phyloP scores from a whole-genome alignment of 2,797 vertebrate genomes.

The Ceyx erithaca region DNA sequence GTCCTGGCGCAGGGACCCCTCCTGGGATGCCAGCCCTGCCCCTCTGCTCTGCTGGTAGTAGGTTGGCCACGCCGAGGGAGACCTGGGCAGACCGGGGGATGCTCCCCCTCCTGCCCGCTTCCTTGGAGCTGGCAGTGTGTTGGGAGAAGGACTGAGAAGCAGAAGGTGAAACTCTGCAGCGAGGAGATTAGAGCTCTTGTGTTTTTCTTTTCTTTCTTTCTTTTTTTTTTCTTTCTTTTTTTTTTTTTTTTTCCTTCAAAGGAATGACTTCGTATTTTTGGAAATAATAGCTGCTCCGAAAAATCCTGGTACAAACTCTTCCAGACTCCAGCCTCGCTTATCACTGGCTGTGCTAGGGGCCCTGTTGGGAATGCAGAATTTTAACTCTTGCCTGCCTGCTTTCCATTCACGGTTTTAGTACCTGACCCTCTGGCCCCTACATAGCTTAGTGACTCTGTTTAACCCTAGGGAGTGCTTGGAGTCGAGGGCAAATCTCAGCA shows the following conservation, averaged over 20 bases:
- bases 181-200: constrained; percentile 58
- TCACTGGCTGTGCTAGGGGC: neutral
- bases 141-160: neutral
- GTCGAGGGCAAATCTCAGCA: neutral
- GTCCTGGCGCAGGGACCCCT: neutral
- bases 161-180: constrained; percentile 60
- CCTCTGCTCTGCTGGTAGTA: neutral
- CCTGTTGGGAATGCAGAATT: neutral
- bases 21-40: neutral
- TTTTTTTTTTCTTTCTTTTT: too few species aligned
- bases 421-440: neutral
- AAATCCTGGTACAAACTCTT: constrained; percentile 57
- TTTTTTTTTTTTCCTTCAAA: neutral
- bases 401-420: neutral
- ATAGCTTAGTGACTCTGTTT: neutral
- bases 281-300: constrained; percentile 58
- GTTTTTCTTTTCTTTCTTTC: neutral
- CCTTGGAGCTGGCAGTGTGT: neutral
- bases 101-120: neutral
- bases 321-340: constrained; percentile 13
- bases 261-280: constrained; percentile 55
- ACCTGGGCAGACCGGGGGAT: neutral
- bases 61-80: neutral
- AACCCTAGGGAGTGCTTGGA: neutral
- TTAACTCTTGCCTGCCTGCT: constrained; percentile 35